phyloP scores from a whole-genome alignment of 2,888 invertebrate species.

The Agrenia bidenticulata region DNA sequence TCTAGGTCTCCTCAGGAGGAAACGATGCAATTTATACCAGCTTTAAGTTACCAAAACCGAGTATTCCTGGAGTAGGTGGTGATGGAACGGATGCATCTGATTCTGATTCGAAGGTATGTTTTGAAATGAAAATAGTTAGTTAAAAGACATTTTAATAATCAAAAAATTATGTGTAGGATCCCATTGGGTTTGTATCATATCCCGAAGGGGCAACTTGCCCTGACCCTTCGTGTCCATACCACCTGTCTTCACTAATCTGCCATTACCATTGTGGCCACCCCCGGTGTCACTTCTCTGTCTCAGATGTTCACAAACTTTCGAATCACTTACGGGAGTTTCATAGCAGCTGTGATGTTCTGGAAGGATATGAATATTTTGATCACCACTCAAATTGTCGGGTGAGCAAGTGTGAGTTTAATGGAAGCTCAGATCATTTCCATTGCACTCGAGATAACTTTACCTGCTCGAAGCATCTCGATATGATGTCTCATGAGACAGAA shows the following conservation, averaged over 20 bases:
- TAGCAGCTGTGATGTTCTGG: conserved; percentile 75
- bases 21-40: conserved; percentile 83
- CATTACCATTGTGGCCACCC: conserved; percentile 85
- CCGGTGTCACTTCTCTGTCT: conserved; percentile 74
- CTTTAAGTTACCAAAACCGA: conserved; percentile 80
- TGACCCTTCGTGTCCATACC: conserved; percentile 71
- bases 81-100: conserved; percentile 38
- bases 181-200: conserved; percentile 51
- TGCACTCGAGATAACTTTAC: conserved; percentile 71
- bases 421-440: conserved; percentile 65
- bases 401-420: conserved; percentile 60
- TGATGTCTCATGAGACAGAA: conserved; percentile 71
- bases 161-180: conserved; percentile 37
- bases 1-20: conserved; percentile 47
- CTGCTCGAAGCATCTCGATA: conserved; percentile 60
- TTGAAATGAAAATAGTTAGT: too few relatives aligned
- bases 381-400: conserved; percentile 70
- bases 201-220: conserved; percentile 65
- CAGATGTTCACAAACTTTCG: conserved; percentile 74
- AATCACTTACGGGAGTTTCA: conserved; percentile 85
- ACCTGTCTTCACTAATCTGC: conserved; percentile 62
- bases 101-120: conserved; percentile 48
- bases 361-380: conserved; percentile 83
- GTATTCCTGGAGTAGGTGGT: conserved; percentile 40
- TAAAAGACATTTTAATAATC: background rate